Conservation (phyloP, 2,797 vertebrate genomes). For the Poeciliopsis turneri region DNA sequence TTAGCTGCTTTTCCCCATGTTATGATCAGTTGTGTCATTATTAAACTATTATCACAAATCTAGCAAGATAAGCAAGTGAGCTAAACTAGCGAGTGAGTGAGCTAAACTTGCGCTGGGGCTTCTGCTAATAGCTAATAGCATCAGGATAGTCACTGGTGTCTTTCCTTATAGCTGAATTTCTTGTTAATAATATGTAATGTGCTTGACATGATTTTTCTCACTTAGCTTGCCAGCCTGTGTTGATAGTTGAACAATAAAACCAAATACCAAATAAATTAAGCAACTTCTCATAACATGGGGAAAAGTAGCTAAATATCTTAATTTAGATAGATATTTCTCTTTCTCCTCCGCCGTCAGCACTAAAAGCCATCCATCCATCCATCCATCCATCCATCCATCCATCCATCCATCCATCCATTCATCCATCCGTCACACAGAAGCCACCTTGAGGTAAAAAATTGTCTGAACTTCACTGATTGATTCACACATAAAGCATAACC, state of each 20-base stretch:
- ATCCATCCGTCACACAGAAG: not conserved
- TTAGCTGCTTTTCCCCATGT: not conserved
- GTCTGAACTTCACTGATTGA: not conserved
- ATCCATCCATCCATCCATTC: too few species aligned
- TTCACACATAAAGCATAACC: not conserved
- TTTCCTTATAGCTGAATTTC: not conserved
- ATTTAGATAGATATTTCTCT: not conserved
- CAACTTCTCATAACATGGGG: not conserved
- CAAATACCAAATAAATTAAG: not conserved
- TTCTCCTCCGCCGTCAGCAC: not conserved
- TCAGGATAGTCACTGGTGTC: not conserved
- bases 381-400: too few species aligned
- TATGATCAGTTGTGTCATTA: not conserved
- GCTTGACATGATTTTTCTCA: not conserved
- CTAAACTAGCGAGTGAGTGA: not conserved
- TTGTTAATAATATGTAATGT: not conserved
- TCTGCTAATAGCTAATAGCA: not conserved
- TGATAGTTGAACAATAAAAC: not conserved
- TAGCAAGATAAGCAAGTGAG: not conserved
- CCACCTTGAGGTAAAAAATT: not conserved
- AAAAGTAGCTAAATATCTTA: not conserved
- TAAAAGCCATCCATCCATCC: not conserved
- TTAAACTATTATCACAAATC: not conserved
- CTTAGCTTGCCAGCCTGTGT: too few species aligned
- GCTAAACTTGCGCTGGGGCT: not conserved